Base-by-base conservation (phyloP, 2,113 vertebrate genomes). In the Propithecus coquereli region DNA sequence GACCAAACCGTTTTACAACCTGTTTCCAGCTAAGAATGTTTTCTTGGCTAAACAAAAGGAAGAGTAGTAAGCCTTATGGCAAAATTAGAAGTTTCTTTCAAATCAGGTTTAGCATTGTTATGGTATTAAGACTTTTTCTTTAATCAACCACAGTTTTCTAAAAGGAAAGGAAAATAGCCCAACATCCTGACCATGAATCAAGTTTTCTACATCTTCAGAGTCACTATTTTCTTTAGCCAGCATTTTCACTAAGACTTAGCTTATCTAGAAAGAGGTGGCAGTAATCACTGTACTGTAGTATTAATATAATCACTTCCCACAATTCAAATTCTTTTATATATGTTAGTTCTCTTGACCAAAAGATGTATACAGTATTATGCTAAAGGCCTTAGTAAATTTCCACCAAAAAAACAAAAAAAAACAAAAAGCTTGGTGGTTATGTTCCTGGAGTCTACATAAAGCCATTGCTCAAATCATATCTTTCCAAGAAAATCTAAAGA, bases 321-420 rank as follows among this genome's bases (percentile, higher is more conserved):
- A 61, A 45, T 79, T 83, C 47, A 87, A 22, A n/a, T 74, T 83
- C 73, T 88, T 88, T 81, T 52, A 25, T 23, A 25, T 30, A 11
- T 73, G 57, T 84, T 63, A 80, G 68, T 45, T 13, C 40, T 92
- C 47, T 80, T 82, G 59, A 85, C 76, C 76, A 74, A 92, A 87
- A 86, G 18, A 98, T 73, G 45, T 90, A 65, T 79, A 94, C 65
- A 57, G 73, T 27, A 30, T 63, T 95, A 97, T 40, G 87, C 32
- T 3, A 86, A 94, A 96, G 95, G 95, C 95, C 90, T 95, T 32
- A 27, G 50, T 90, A 81, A 81, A 94, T 97, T 97, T 97, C 96
- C 93, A 73, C 32, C 91, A 5, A 87, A 94, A 79, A 30, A 63
- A 27, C 4, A 27, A 61, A 61, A 76, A 73, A 54, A 57, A 93